Evolutionary conservation across 2,797 vertebrate species (phyloP).

Genomic region (Falco berigora): DNA sequence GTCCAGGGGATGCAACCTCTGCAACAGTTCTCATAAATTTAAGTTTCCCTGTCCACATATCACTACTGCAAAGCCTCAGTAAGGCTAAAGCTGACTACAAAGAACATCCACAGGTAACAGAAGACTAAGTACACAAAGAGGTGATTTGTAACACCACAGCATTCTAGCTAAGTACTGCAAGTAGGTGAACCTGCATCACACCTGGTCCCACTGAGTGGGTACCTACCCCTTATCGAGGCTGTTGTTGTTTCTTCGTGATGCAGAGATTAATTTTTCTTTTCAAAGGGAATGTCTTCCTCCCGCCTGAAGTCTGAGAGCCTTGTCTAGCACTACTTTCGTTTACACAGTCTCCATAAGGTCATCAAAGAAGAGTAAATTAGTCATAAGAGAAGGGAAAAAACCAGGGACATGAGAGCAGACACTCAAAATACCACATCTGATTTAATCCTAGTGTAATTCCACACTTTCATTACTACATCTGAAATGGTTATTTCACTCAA

Average conservation of each 20-base stretch:
- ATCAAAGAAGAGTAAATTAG: neutral
- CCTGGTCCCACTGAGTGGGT: rapidly evolving
- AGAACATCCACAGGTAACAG: neutral
- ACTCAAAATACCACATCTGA: neutral
- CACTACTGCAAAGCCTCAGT: neutral
- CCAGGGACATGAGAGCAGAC: neutral
- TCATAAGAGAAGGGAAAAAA: neutral
- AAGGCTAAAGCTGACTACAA: neutral
- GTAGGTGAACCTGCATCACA: neutral
- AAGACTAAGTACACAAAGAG: neutral
- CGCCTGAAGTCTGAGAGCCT: neutral
- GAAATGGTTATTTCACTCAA: neutral
- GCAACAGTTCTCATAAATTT: neutral
- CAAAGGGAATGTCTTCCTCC: neutral
- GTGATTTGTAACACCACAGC: neutral
- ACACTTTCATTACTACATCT: neutral
- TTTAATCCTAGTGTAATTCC: neutral
- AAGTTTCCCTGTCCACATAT: neutral
- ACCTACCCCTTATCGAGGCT: neutral
- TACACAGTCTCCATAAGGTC: neutral
- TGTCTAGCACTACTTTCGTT: neutral
- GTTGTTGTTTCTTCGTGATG: neutral
- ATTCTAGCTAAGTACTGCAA: neutral
- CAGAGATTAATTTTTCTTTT: neutral
- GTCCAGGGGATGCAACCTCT: neutral